Evolutionary conservation across 92 coral and sea anemone species (phyloP), one percentile per base, ranked within the genome.

Genomic region (Plumapathes pennacea): DNA sequence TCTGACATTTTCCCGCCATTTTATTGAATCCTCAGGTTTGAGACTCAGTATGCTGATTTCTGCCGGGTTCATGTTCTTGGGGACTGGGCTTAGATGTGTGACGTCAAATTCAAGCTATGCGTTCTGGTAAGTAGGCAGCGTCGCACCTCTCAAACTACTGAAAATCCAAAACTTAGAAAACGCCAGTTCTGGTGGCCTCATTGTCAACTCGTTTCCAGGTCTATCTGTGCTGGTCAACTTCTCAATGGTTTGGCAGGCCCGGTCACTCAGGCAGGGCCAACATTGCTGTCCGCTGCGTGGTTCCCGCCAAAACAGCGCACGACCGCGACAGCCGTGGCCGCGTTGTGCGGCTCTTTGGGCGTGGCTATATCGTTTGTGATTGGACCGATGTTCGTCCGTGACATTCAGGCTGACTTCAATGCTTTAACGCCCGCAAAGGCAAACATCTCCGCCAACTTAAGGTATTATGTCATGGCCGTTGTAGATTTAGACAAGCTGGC

Each of bases 221-320:
- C 98, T 21, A 92, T 92, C 96, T 85, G 96, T 4, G 82, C 84
- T 0, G 98, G 98, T 45, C 98, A 92, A 50, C 37, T 92, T n/a
- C 71, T 92, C 34, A 92, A 92, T 42, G 98, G 98, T 26, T 70
- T 92, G 32, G 98, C 98, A 32, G 98, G 98, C 36, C 98, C 98
- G 15, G 98, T 92, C 22, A 81, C 95, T 23, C 98, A 92, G 56
- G 98, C 98, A 36, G 98, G 85, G 19, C 98, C 98, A 37, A 94
- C 96, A 9, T 80, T 92, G 36, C 77, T 92, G 25, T 92, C 98
- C 19, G 83, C 98, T 14, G 72, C 90, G 45, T 92, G 98, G 98
- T 92, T 92, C 20, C 98, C 98, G 52, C 67, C 94, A 15, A 74
- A 82, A 25, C 94, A 92, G 77, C 83, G 98, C 50, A 92, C 98